These are phyloP conservation scores for Amiota communis DNA, from an alignment of 2,888 invertebrate genomes.

Conservation along the genomic window DNA sequence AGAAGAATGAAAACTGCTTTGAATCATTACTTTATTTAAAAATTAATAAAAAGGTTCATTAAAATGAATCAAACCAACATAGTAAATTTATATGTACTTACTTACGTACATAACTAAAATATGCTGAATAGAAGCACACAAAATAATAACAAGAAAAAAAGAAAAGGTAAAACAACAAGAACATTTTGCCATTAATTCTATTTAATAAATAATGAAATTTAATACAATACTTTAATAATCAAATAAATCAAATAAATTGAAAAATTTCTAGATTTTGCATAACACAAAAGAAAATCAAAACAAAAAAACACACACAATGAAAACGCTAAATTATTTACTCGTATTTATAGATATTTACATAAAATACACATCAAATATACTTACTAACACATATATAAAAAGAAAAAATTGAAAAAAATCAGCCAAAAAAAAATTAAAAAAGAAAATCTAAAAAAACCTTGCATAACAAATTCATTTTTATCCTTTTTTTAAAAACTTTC, in stretches of 20 bases:
- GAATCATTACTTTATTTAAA: neutral
- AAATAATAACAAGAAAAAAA: neutral
- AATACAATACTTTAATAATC: neutral
- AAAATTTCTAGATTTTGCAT: constrained; percentile 42
- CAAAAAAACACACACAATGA: too few relatives aligned
- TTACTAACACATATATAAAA: constrained; percentile 51
- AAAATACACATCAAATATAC: constrained; percentile 29
- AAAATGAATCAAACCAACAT: too few relatives aligned
- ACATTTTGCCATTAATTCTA: too few relatives aligned
- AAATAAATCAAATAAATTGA: constrained; percentile 14
- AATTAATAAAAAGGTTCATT: too few relatives aligned
- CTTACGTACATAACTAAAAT: too few relatives aligned
- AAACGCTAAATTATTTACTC: too few relatives aligned
- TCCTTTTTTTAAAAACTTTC: constrained; percentile 57
- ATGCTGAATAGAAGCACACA: neutral
- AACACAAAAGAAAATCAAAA: constrained; percentile 39
- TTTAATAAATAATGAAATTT: too few relatives aligned
- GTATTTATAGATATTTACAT: constrained; percentile 40
- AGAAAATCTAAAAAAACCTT: constrained; percentile 62
- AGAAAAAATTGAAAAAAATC: constrained; percentile 38
- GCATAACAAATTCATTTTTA: constrained; percentile 73
- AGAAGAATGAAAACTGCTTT: constrained; percentile 13
- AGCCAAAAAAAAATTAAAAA: constrained; percentile 52
- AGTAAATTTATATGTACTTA: too few relatives aligned
- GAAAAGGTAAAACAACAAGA: neutral